Evolutionary conservation across 2,113 vertebrate species (phyloP).

Genomic region (Rattus rattus): DNA sequence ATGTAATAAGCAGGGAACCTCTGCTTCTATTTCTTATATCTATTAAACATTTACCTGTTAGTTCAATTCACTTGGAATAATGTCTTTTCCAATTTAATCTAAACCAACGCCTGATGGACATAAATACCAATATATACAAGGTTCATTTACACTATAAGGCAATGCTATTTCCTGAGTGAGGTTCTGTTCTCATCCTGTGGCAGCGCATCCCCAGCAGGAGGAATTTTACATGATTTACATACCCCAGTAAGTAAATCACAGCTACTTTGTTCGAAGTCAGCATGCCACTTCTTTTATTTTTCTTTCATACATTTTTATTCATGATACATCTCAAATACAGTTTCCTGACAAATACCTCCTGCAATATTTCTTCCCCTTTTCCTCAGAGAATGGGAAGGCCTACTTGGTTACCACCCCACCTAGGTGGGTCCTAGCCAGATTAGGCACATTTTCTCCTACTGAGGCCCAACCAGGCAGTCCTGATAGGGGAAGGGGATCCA

Average conservation of each 20-base stretch:
- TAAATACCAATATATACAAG: neutral
- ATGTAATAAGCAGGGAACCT: neutral
- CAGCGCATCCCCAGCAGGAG: fast-evolving
- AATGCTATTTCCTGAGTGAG: neutral
- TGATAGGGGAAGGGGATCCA: too few relatives aligned
- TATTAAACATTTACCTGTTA: neutral
- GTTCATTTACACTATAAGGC: neutral
- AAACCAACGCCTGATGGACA: neutral
- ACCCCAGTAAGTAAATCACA: neutral
- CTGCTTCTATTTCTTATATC: neutral
- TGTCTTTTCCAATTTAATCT: neutral
- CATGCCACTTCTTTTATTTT: too few relatives aligned
- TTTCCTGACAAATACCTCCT: too few relatives aligned
- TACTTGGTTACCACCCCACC: too few relatives aligned
- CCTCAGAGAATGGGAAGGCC: too few relatives aligned
- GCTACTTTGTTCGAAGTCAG: neutral
- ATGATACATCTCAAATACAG: too few relatives aligned
- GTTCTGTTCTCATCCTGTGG: neutral
- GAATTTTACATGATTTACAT: neutral
- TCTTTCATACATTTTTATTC: too few relatives aligned
- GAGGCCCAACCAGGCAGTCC: too few relatives aligned
- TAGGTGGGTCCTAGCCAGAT: too few relatives aligned
- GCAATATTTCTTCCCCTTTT: too few relatives aligned
- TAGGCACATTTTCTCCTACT: too few relatives aligned
- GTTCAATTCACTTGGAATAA: neutral